Conservation (phyloP, 1,140 invertebrate genomes). For the Leptinotarsa lineolata region DNA sequence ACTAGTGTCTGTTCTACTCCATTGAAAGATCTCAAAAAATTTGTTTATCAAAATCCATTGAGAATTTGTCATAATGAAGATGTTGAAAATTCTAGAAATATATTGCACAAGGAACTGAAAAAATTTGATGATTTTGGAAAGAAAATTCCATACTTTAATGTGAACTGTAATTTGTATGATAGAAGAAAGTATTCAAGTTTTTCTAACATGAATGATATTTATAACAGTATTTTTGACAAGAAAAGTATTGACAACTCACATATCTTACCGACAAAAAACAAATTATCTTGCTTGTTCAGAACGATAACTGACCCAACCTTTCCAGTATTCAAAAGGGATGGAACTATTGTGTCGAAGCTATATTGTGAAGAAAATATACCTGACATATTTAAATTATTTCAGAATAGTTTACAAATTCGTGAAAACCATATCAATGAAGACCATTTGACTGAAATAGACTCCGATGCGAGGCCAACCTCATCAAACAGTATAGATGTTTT, state of each 20-base stretch:
- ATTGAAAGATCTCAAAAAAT: conserved; percentile 67
- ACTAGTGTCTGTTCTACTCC: conserved; percentile 70
- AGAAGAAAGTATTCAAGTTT: conserved; percentile 20
- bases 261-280: conserved; percentile 14
- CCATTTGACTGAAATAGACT: background rate
- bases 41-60: conserved; percentile 70
- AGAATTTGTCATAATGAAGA: conserved; percentile 65
- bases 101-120: background rate
- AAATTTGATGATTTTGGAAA: background rate
- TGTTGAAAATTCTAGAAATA: background rate
- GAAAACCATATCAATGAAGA: background rate
- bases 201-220: conserved; percentile 13
- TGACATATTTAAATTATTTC: conserved; percentile 58
- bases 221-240: conserved; percentile 39
- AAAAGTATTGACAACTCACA: conserved; percentile 23
- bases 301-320: conserved; percentile 78
- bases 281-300: conserved; percentile 55
- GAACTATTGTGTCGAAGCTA: conserved; percentile 70
- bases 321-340: conserved; percentile 75
- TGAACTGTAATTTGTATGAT: background rate
- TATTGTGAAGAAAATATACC: conserved; percentile 72
- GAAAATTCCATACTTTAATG: background rate
- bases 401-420: conserved; percentile 39
- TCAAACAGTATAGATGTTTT: conserved; percentile 47
- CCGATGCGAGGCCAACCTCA: conserved; percentile 37